phyloP scores from a whole-genome alignment of 2,888 invertebrate genomes.

The Brachypalpus laphriformis region DNA sequence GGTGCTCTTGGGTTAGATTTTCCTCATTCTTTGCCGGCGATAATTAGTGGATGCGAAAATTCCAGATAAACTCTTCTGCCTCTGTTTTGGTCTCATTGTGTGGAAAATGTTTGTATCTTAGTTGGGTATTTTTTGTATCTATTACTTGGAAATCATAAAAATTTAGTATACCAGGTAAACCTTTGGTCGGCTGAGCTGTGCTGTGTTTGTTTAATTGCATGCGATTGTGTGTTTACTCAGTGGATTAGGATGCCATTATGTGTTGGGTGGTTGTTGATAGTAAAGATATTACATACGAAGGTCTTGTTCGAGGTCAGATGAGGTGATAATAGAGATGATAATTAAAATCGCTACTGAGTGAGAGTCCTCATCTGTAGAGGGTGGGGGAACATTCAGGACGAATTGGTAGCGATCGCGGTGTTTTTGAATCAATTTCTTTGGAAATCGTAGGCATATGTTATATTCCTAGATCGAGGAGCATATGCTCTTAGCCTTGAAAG shows the following conservation, averaged over 20 bases:
- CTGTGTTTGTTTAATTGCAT: conserved; percentile 46
- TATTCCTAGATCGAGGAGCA: background rate
- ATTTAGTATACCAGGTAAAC: conserved; percentile 31
- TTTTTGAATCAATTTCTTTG: background rate
- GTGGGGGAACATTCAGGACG: background rate
- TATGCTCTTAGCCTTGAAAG: background rate
- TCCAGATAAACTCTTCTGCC: conserved; percentile 55
- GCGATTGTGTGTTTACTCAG: conserved; percentile 59
- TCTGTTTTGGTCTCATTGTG: background rate
- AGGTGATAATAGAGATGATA: conserved; percentile 49
- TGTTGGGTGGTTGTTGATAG: conserved; percentile 20
- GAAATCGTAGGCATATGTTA: conserved; percentile 7
- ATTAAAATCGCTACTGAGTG: conserved; percentile 37
- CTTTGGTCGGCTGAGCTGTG: conserved; percentile 30
- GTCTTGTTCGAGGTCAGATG: conserved; percentile 17
- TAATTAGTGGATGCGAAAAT: conserved; percentile 71
- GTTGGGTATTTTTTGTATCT: conserved; percentile 24
- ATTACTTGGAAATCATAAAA: conserved; percentile 58
- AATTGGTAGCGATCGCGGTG: background rate
- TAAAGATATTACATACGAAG: conserved; percentile 39
- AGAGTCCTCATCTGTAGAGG: background rate
- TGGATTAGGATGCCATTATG: conserved; percentile 49
- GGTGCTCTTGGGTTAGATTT: conserved; percentile 14
- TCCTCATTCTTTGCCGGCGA: conserved; percentile 41
- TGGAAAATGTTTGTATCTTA: background rate